Evolutionary conservation across 2,797 vertebrate genomes (phyloP), one percentile per base, ranked within the genome.

Genomic region (Scomberomorus guttatus): DNA sequence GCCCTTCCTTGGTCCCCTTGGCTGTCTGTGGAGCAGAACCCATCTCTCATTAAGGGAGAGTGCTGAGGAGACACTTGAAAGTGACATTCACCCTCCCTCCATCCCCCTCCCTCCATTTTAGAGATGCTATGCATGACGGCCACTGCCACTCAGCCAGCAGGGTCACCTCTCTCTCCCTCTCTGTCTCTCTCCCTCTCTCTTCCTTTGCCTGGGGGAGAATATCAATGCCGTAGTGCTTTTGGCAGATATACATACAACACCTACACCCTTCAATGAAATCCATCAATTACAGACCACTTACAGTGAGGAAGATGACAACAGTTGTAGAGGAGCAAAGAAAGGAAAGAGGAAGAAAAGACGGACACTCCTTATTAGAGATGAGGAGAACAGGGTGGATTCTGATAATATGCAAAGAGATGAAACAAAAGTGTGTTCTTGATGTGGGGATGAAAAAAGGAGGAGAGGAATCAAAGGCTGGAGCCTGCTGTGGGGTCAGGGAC

Each of bases 401-500:
- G 96, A 95, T 96, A 95, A 96, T 97, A 98, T 98, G 97, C 97
- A 98, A 97, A 97, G 78, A 86, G 87, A 92, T 92, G 88, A 94
- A 92, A 91, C 79, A 9, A 84, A 84, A 79, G 68, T 83, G 72
- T 94, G 96, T 96, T 97, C 96, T 97, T 97, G 97, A 97, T 97
- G 97, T 96, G 96, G 93, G 95, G 96, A 97, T 96, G 95, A 94
- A 91, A 76, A 88, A 80, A 82, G 22, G 74, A 89, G 79, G 74
- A 78, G 69, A 93, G 94, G 95, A 98, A 98, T 98, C 96, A 98
- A 97, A 98, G 96, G 95, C 95, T 94, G 95, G 93, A 95, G 96
- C 96, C 96, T 90, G 96, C 96, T 96, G 97, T 94, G 87, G 95
- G 97, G 96, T 96, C 96, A 97, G 96, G 96, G 97, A 94, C 96